phyloP scores from a whole-genome alignment of 2,113 vertebrate genomes.

The Chamaea fasciata region DNA sequence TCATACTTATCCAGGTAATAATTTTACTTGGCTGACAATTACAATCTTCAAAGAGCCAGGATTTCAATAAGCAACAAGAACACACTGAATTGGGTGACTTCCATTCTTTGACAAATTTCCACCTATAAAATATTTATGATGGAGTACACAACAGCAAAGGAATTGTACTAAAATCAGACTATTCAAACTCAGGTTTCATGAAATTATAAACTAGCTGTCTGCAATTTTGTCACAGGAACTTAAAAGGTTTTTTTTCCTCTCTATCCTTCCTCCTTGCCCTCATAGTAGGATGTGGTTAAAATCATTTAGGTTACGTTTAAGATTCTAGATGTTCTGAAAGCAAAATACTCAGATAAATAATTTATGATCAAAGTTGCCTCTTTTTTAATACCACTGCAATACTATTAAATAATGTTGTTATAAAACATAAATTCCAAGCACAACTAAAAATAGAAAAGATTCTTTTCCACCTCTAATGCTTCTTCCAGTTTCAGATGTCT shows the following conservation, averaged over 20 bases:
- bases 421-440: not conserved
- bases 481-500: not conserved
- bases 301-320: not conserved
- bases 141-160: not conserved
- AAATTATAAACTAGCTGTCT: not conserved
- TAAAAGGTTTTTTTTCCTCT: not conserved
- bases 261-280: not conserved
- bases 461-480: not conserved
- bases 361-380: not conserved
- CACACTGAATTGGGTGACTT: not conserved
- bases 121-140: not conserved
- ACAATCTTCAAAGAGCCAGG: not conserved
- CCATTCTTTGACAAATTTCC: not conserved
- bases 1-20: not conserved
- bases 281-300: not conserved
- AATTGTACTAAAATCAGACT: not conserved
- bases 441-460: not conserved
- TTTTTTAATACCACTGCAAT: not conserved
- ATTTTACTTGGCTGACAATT: not conserved
- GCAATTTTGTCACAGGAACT: not conserved
- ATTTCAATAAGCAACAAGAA: not conserved
- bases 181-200: not conserved
- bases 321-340: not conserved
- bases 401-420: not conserved
- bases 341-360: not conserved